phyloP scores from a whole-genome alignment of 1,140 invertebrate genomes.

The Sweltsa coloradensis region DNA sequence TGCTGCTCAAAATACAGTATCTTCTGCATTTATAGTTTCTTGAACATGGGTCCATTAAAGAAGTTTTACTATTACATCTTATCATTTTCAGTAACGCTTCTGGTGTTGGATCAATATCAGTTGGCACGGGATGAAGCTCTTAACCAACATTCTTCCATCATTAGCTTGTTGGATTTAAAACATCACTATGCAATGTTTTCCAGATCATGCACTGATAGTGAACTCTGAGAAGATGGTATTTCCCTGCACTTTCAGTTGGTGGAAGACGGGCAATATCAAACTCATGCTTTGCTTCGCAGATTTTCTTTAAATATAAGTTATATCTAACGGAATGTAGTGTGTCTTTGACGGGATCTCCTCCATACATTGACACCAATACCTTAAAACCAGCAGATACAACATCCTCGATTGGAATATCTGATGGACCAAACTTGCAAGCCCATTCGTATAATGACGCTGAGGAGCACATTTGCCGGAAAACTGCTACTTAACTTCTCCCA shows the following conservation, averaged over 20 bases:
- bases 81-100: constrained; percentile 6
- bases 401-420: background rate
- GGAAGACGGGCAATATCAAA: constrained; percentile 12
- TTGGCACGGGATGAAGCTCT: constrained; percentile 4
- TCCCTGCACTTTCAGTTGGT: constrained; percentile 16
- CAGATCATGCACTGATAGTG: constrained; percentile 14
- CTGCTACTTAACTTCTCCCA: constrained; percentile 5
- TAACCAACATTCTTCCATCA: constrained; percentile 2
- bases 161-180: background rate
- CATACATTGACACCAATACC: constrained; percentile 3
- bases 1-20: background rate
- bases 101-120: constrained; percentile 4
- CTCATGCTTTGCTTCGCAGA: constrained; percentile 9
- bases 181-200: background rate
- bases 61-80: constrained; percentile 5
- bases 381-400: background rate
- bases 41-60: constrained; percentile 1
- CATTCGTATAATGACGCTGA: background rate
- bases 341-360: background rate
- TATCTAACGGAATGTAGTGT: constrained; percentile 3
- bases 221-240: constrained; percentile 15
- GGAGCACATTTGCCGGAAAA: background rate
- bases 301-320: constrained; percentile 2
- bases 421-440: constrained; percentile 3
- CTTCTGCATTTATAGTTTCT: constrained; percentile 3